Percentiles rank a stretch among this genome's conserved stretches.
Conservation (phyloP, 2,113 vertebrate species). For the Amia ocellicauda region DNA sequence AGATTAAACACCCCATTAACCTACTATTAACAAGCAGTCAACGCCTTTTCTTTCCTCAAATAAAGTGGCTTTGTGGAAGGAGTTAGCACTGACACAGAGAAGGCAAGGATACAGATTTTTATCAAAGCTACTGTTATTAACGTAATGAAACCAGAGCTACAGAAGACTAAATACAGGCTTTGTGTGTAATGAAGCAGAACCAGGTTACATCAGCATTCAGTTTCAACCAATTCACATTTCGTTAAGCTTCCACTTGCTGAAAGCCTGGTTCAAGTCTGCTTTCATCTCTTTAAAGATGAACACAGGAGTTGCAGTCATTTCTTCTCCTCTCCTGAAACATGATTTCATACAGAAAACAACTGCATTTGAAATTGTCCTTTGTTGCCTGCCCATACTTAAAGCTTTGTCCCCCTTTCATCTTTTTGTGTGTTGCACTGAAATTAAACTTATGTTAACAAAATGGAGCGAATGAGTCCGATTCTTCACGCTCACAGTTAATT, state of each 20-base stretch:
- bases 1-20: constrained; percentile 63
- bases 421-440: no score
- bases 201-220: constrained; percentile 38
- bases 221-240: constrained; percentile 47
- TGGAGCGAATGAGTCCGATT: no score
- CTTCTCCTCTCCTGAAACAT: background rate
- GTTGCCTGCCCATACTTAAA: no score
- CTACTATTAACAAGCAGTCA: constrained; percentile 52
- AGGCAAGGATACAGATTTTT: constrained; percentile 31
- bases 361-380: no score
- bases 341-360: no score
- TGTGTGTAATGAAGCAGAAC: constrained; percentile 52
- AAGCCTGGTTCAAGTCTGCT: constrained; percentile 52
- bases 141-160: constrained; percentile 48
- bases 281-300: constrained; percentile 31
- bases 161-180: constrained; percentile 43
- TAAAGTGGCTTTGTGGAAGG: constrained; percentile 34
- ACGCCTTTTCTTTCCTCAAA: constrained; percentile 45
- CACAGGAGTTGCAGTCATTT: background rate
- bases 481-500: no score
- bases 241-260: constrained; percentile 45
- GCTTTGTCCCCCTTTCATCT: no score
- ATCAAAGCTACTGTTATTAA: constrained; percentile 45
- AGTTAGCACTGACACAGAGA: constrained; percentile 38
- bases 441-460: no score